Base-by-base conservation (phyloP, 2,113 vertebrate genomes). In the Pluvialis apricaria region DNA sequence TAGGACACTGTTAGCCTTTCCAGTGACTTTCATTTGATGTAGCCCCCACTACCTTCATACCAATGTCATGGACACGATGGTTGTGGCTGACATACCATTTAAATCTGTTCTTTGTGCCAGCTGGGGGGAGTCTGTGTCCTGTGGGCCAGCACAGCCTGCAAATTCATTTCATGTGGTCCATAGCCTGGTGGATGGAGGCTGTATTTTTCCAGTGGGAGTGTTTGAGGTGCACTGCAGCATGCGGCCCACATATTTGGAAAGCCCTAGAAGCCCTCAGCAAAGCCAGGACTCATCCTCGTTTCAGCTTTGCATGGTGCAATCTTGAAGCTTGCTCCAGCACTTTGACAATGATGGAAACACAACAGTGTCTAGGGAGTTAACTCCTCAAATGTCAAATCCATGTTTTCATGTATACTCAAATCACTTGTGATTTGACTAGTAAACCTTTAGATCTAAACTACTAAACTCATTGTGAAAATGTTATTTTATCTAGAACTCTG, bases 191-290 rank as follows among this genome's bases (percentile, higher is more conserved):
- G 22, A 15, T 11, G 31, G 29, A 22, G 57, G 42, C 75, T 71
- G 34, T 44, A 1, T 2, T 36, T 31, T 49, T 38, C 26, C 28
- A 1, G 0, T 12, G 34, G 14, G 5, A 61, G 31, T 82, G 29
- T 57, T 55, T 24, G 31, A 60, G 66, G 38, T 49, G 24, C 1
- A 0, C 40, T 22, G n/a, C n/a, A 64, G 52, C 8, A 0, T 6
- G 25, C 6, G 3, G 17, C 10, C 44, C 0, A 0, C 9, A 26
- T 18, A 1, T 52, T 55, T 52, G 60, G 88, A 28, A 28, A 64
- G 9, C 14, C 24, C 7, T 4, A 1, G 54, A 29, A 82, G 40
- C 42, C 68, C 68, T 57, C 34, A 60, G 68, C 72, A 73, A 44
- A 73, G 36, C 44, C 29, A 52, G 10, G 45, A 19, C 31, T 87